A percentile compares a stretch with the other conserved stretches of the same genome.
phyloP scores from a whole-genome alignment of 2,888 invertebrate genomes.

The Mellilla xanthometata region DNA sequence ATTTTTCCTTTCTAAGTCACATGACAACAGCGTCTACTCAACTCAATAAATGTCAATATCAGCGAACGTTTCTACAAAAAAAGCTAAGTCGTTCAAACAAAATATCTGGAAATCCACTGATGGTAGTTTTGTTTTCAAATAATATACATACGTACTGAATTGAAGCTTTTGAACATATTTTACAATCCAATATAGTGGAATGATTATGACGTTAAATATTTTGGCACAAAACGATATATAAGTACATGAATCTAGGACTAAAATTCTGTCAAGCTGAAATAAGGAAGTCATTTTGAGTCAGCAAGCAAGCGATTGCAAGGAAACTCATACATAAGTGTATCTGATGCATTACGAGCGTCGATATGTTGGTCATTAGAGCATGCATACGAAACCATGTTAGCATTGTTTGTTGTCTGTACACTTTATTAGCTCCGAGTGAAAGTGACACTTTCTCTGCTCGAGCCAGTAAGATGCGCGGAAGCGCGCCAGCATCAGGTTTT shows the following conservation, averaged over 20 bases:
- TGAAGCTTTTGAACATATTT: slow-evolving; percentile 4
- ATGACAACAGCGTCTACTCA: slow-evolving; percentile 16
- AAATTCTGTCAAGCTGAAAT: slow-evolving; percentile 53
- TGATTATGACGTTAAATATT: slow-evolving; percentile 4
- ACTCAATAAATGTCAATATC: slow-evolving; percentile 9
- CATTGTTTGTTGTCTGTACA: slow-evolving; percentile 33
- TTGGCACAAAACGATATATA: slow-evolving; percentile 36
- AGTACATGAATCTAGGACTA: slow-evolving; percentile 43
- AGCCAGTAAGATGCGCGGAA: slow-evolving; percentile 55
- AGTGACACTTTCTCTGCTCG: slow-evolving; percentile 60
- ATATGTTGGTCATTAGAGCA: slow-evolving; percentile 26
- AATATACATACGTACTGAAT: not conserved
- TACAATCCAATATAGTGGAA: slow-evolving; percentile 4
- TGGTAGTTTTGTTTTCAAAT: not conserved
- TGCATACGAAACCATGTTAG: slow-evolving; percentile 18
- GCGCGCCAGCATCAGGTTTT: slow-evolving; percentile 41
- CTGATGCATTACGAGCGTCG: slow-evolving; percentile 71
- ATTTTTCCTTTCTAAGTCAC: slow-evolving; percentile 13
- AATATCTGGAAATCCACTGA: not conserved
- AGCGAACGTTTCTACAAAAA: slow-evolving; percentile 17
- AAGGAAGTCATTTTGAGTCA: slow-evolving; percentile 56
- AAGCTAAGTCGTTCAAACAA: slow-evolving; percentile 7
- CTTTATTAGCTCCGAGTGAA: slow-evolving; percentile 50
- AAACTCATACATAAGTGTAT: slow-evolving; percentile 47
- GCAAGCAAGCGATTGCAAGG: slow-evolving; percentile 73